These are phyloP conservation scores for Drosophila suboccidentalis DNA, from an alignment of 2,888 invertebrate genomes.

Conservation along the genomic window DNA sequence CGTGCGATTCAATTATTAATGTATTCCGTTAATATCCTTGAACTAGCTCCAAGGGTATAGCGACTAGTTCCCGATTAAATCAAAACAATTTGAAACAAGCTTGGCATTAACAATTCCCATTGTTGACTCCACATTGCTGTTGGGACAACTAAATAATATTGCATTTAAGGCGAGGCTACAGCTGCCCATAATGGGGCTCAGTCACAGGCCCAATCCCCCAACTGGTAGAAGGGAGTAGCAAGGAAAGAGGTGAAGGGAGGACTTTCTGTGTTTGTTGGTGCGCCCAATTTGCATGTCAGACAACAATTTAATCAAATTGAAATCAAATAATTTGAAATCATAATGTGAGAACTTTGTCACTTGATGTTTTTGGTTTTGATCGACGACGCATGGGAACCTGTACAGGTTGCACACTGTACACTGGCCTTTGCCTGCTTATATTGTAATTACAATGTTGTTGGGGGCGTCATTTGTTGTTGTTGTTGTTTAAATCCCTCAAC, in stretches of 20 bases:
- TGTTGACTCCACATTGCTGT: slow-evolving; percentile 20
- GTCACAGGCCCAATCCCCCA: slow-evolving; percentile 36
- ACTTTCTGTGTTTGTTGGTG: slow-evolving; percentile 34
- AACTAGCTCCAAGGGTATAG: neutral
- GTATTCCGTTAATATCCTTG: neutral
- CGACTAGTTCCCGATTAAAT: slow-evolving; percentile 4
- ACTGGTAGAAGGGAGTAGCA: too few species aligned
- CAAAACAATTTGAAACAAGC: slow-evolving; percentile 1
- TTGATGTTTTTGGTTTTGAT: slow-evolving; percentile 71
- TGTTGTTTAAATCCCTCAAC: slow-evolving; percentile 45
- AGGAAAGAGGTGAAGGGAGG: too few species aligned
- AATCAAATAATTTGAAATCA: slow-evolving; percentile 82
- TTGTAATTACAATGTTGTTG: slow-evolving; percentile 33
- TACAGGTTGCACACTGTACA: slow-evolving; percentile 35
- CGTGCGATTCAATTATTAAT: neutral
- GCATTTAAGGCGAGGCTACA: slow-evolving; percentile 26
- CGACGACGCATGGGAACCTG: slow-evolving; percentile 61
- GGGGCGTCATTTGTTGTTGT: slow-evolving; percentile 1
- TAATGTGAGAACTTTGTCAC: slow-evolving; percentile 84
- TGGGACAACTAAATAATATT: slow-evolving; percentile 21
- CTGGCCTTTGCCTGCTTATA: slow-evolving; percentile 21
- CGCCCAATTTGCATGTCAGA: slow-evolving; percentile 82
- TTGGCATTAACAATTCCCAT: slow-evolving; percentile 40
- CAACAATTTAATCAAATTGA: slow-evolving; percentile 81
- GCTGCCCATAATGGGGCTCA: slow-evolving; percentile 51